A percentile compares a stretch with the other conserved stretches of the same genome.
These are phyloP conservation scores for Tetanocera ferruginea DNA, from an alignment of 2,888 invertebrate genomes.

Conservation along the genomic window DNA sequence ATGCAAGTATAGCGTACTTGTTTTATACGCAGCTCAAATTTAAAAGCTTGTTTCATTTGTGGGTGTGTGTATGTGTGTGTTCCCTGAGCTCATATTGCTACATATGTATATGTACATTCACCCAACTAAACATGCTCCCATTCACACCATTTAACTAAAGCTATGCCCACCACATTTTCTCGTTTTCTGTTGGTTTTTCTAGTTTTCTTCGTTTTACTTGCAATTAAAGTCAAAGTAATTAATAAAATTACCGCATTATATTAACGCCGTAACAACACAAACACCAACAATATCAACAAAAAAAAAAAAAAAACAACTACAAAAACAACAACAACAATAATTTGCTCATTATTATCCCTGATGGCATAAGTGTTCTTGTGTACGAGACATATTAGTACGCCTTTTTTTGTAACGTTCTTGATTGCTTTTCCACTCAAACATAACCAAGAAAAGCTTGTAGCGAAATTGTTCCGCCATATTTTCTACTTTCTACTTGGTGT, in stretches of 20 bases:
- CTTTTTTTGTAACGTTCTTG: not conserved
- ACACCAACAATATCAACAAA: too few relatives aligned
- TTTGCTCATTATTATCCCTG: not conserved
- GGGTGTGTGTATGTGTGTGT: too few relatives aligned
- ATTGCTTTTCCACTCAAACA: too few relatives aligned
- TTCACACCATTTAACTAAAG: not conserved
- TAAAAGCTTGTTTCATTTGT: not conserved
- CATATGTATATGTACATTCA: too few relatives aligned
- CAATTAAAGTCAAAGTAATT: not conserved
- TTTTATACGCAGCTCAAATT: not conserved
- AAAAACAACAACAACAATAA: constrained; percentile 1
- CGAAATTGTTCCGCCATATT: too few relatives aligned
- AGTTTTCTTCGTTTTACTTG: not conserved
- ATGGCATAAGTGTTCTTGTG: not conserved
- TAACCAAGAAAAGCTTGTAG: too few relatives aligned
- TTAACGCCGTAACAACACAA: not conserved
- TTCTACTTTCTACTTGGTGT: too few relatives aligned
- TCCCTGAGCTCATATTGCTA: too few relatives aligned
- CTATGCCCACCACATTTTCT: not conserved
- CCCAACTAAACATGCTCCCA: not conserved
- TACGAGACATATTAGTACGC: not conserved
- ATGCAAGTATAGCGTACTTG: not conserved
- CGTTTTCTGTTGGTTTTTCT: not conserved
- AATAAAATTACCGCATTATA: constrained; percentile 22
- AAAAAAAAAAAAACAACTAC: too few relatives aligned